phyloP scores from a whole-genome alignment of 23 tunicate species.

The Aplidium turbinatum region DNA sequence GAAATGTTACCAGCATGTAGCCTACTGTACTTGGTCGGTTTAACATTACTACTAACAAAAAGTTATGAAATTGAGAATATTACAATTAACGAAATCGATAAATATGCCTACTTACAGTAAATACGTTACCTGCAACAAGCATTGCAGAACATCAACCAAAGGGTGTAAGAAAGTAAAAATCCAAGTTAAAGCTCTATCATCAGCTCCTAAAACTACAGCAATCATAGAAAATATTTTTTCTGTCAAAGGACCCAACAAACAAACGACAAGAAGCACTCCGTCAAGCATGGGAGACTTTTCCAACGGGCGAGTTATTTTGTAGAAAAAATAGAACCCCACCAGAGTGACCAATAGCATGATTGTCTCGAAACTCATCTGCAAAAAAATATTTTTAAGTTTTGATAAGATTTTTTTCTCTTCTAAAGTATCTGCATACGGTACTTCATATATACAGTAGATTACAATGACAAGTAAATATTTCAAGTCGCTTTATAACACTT shows the following conservation, averaged over 20 bases:
- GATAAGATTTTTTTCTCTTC: too few species aligned
- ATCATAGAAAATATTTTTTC: constrained; percentile 38
- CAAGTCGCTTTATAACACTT: too few species aligned
- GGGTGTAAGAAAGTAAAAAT: constrained; percentile 37
- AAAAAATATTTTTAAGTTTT: too few species aligned
- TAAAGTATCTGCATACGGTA: too few species aligned
- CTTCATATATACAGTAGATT: too few species aligned
- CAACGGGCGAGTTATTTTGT: constrained; percentile 33
- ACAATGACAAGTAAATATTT: too few species aligned
- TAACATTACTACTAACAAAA: too few species aligned
- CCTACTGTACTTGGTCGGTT: too few species aligned
- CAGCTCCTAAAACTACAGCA: constrained; percentile 48
- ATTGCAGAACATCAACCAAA: constrained; percentile 43
- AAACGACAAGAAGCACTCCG: constrained; percentile 39
- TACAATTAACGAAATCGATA: too few species aligned
- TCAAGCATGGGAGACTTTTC: constrained; percentile 47
- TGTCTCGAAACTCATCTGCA: constrained; percentile 43
- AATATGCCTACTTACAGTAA: too few species aligned
- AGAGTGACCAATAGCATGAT: constrained; percentile 53
- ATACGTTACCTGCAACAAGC: constrained; percentile 67
- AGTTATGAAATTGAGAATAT: too few species aligned
- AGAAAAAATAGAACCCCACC: constrained; percentile 48
- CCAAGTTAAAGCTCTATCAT: constrained; percentile 28
- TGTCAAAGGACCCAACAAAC: constrained; percentile 42
- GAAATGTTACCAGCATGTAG: too few species aligned